Evolutionary conservation across 2,113 vertebrate species (phyloP), one percentile per base, ranked within the genome.

Genomic region (Pseudopipra pipra): DNA sequence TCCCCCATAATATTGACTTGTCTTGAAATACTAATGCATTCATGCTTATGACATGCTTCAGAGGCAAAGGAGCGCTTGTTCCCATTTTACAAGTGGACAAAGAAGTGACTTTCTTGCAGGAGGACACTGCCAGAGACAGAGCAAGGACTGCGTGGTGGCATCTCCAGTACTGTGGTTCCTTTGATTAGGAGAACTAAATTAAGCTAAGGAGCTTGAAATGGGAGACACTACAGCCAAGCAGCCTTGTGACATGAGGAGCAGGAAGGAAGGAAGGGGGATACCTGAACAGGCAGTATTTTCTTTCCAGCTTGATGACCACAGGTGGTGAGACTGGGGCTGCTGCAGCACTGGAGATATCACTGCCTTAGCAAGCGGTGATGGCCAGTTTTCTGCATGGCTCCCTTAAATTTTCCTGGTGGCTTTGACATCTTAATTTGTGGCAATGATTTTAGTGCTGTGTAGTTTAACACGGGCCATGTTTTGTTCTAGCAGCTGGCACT

Each of bases 401-500:
- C 33, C 21, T 63, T 86, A 77, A 70, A 88, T 77, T 74, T 76
- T 61, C 52, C 13, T 8, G 2, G 10, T 59, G 44, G 14, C 25
- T 39, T 65, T 31, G 11, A 20, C 30, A 46, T 67, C 28, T 83
- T 46, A 24, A 30, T 44, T 54, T 73, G 37, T 41, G 37, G 23
- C 17, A 76, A 12, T 27, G 3, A 3, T 31, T 82, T 65, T 77
- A 56, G 51, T 87, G 65, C 35, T 33, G 15, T 31, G 14, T 81
- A 30, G 35, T 63, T 92, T 62, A 73, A 74, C 23, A 17, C 0
- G 0, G 1, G 4, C 25, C 14, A 6, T 3, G 5, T 85, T 90
- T 85, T n/a, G 47, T 63, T 43, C 58, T 39, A 44, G 54, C 56
- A 85, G 35, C 72, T 31, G 62, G 37, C 8, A 4, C 27, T 66